Percentiles rank a stretch among this genome's conserved stretches.
These are phyloP conservation scores for Baryphthengus martii DNA, from an alignment of 2,113 vertebrate genomes.

Conservation along the genomic window DNA sequence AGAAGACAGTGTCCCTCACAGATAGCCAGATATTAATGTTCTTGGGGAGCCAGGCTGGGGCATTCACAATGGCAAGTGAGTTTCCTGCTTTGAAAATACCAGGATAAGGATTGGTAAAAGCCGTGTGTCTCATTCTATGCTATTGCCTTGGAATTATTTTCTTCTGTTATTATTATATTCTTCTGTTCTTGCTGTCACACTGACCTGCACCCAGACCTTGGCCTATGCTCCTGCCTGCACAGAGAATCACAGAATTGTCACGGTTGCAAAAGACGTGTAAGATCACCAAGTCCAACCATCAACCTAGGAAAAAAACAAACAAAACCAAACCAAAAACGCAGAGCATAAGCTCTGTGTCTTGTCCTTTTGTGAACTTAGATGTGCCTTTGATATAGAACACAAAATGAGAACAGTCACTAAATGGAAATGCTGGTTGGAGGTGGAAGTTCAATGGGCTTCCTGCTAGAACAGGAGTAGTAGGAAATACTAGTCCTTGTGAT, in stretches of 20 bases:
- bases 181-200: not conserved
- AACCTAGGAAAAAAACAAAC: too few species aligned
- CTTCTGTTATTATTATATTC: too few species aligned
- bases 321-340: too few species aligned
- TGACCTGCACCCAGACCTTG: not conserved
- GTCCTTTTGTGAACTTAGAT: not conserved
- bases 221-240: not conserved
- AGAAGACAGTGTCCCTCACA: not conserved
- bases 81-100: not conserved
- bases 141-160: not conserved
- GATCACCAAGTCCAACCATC: too few species aligned
- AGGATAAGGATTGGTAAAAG: not conserved
- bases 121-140: accelerated
- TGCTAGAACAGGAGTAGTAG: not conserved
- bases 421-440: not conserved
- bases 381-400: not conserved
- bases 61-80: not conserved
- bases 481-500: not conserved
- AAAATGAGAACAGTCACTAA: not conserved
- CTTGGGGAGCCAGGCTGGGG: not conserved
- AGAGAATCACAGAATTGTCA: too few species aligned
- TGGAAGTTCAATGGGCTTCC: not conserved
- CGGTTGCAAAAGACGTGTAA: too few species aligned
- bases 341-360: not conserved
- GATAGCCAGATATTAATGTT: not conserved